A percentile compares a stretch with the other conserved stretches of the same genome.
Evolutionary conservation across 2,888 invertebrate species (phyloP).

Genomic region (Dynastes hyllus): DNA sequence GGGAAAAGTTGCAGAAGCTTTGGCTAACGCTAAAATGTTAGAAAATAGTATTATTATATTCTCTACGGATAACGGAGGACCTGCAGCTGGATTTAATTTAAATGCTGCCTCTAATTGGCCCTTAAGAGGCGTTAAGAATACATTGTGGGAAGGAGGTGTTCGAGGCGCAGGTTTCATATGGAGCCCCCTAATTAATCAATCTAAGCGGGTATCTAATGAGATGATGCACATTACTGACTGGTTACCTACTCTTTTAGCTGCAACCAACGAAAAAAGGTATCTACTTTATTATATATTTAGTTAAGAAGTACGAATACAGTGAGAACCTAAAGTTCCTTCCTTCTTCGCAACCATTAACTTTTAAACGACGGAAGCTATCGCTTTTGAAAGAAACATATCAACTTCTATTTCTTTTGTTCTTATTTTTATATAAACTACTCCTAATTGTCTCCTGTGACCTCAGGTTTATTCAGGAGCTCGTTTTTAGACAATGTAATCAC

Average conservation of each 20-base stretch:
- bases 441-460: too few relatives aligned
- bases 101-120: conserved; percentile 93
- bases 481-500: too few relatives aligned
- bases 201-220: conserved; percentile 79
- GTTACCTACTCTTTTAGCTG: conserved; percentile 87
- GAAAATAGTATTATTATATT: conserved; percentile 90
- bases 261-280: conserved; percentile 76
- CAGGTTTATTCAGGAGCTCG: too few relatives aligned
- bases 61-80: conserved; percentile 93
- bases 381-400: too few relatives aligned
- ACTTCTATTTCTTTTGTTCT: too few relatives aligned
- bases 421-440: too few relatives aligned
- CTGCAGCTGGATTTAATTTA: conserved; percentile 87
- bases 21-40: conserved; percentile 80
- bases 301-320: neutral
- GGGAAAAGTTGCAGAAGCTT: conserved; percentile 83
- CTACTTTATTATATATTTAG: neutral
- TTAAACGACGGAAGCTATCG: too few relatives aligned
- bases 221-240: conserved; percentile 89
- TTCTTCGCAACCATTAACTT: too few relatives aligned
- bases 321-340: neutral
- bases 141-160: conserved; percentile 95
- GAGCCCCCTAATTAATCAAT: conserved; percentile 79
- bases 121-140: conserved; percentile 89
- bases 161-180: conserved; percentile 87